Percentiles rank a stretch among this genome's conserved stretches.
Conservation (phyloP, 1,140 invertebrate genomes). For the Eueides isabella region DNA sequence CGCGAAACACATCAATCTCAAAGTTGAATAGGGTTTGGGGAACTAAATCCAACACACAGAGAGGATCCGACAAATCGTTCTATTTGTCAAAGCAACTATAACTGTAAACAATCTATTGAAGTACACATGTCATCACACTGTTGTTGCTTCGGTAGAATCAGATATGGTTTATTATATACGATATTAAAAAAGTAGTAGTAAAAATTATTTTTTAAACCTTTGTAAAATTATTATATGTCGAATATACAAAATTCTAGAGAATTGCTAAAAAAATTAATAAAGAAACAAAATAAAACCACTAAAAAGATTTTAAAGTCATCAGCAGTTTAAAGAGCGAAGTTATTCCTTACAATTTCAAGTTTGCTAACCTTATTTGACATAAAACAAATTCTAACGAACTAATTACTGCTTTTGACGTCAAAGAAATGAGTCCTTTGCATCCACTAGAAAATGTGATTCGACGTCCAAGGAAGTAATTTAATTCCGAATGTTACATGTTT, state of each 20-base stretch:
- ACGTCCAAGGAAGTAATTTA: slow-evolving; percentile 26
- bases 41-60: slow-evolving; percentile 29
- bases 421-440: slow-evolving; percentile 10
- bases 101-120: slow-evolving; percentile 33
- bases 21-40: slow-evolving; percentile 36
- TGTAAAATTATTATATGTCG: too few relatives aligned
- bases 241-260: too few relatives aligned
- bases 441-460: slow-evolving; percentile 17
- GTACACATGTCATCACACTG: not conserved
- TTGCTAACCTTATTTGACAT: slow-evolving; percentile 7
- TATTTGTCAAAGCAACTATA: slow-evolving; percentile 37
- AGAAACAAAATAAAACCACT: not conserved
- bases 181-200: too few relatives aligned
- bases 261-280: too few relatives aligned
- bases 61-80: slow-evolving; percentile 34
- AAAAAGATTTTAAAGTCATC: not conserved
- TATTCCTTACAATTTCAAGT: slow-evolving; percentile 4
- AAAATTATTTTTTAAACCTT: too few relatives aligned
- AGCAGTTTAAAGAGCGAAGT: not conserved
- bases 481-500: slow-evolving; percentile 22
- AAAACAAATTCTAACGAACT: slow-evolving; percentile 11
- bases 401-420: slow-evolving; percentile 13
- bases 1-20: slow-evolving; percentile 40
- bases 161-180: not conserved
- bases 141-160: not conserved